Evolutionary conservation across 2,888 invertebrate species (phyloP), one percentile per base, ranked within the genome.

Genomic region (Morpho helenor): DNA sequence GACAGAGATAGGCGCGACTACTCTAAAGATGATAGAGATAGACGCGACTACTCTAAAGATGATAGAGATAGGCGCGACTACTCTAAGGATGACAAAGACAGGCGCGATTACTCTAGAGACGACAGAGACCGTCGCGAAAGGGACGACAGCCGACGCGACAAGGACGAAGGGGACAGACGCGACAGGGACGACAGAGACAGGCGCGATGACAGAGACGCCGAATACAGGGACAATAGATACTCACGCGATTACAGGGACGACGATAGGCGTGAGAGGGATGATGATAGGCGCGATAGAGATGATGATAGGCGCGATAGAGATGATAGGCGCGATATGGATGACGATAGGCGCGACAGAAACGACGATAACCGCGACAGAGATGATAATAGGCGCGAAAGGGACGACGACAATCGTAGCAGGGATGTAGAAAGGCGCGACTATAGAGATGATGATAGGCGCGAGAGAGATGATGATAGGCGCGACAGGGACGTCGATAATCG

Each of bases 111-210:
- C 48, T 46, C 58, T 8, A 60, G 57, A 44, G 74, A 72, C 47
- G 62, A 68, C 46, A 60, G 66, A 23, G 71, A 72, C 47, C 53
- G 65, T 52, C 83, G 84, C 52, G 79, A 79, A 5, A 71, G 83
- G 63, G 87, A 87, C 65, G 75, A 82, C 8, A 85, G 86, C 39
- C 51, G 68, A 7, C 68, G 76, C 74, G 84, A 83, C 69, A 75
- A 75, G 59, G 85, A 74, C 58, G 73, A 74, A 53, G 70, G 64
- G 16, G 71, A 73, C 7, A 56, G 68, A 7, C 73, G 72, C 22
- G 74, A 74, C 49, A 64, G 66, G 16, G 67, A 69, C 45, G 68
- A 68, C 9, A 63, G 67, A 3, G 73, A 72, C 31, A 61, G 58
- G 48, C 47, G 56, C 55, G 62, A 47, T 7, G 56, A 22, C 39